phyloP scores from a whole-genome alignment of 2,113 vertebrate species.

The human region DNA sequence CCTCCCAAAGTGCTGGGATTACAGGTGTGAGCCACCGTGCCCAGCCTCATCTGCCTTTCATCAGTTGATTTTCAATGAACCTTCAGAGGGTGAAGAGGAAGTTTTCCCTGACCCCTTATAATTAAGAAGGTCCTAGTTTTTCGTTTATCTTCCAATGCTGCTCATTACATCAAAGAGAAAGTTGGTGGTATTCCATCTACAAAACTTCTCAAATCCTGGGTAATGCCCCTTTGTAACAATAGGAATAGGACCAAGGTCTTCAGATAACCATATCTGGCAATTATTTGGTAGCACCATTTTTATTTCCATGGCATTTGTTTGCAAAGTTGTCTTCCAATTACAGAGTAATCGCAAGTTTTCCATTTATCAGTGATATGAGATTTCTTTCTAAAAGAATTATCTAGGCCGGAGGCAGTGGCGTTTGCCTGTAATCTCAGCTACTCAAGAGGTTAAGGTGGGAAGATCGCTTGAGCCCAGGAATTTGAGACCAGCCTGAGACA shows the following conservation, averaged over 20 bases:
- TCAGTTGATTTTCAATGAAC: too few relatives aligned
- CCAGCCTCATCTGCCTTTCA: too few relatives aligned
- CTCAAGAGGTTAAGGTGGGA: too few relatives aligned
- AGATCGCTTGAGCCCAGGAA: too few relatives aligned
- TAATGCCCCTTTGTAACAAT: not conserved
- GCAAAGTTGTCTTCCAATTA: not conserved
- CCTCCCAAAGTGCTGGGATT: too few relatives aligned
- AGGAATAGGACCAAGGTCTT: not conserved
- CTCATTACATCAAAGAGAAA: not conserved
- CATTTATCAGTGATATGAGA: not conserved
- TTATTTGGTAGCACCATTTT: not conserved
- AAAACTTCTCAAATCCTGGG: not conserved
- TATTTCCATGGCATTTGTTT: not conserved
- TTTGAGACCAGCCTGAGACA: too few relatives aligned
- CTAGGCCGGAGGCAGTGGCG: too few relatives aligned
- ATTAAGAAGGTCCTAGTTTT: not conserved
- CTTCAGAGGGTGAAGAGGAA: too few relatives aligned
- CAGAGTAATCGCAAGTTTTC: not conserved
- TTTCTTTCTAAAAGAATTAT: not conserved
- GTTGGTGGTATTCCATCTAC: not conserved
- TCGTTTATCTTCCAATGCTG: not conserved
- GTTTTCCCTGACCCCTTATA: not conserved
- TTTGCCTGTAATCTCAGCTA: too few relatives aligned
- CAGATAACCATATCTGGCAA: not conserved
- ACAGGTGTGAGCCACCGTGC: too few relatives aligned